Evolutionary conservation across 2,797 vertebrate species (phyloP).

Genomic region (Taenioides sp.): DNA sequence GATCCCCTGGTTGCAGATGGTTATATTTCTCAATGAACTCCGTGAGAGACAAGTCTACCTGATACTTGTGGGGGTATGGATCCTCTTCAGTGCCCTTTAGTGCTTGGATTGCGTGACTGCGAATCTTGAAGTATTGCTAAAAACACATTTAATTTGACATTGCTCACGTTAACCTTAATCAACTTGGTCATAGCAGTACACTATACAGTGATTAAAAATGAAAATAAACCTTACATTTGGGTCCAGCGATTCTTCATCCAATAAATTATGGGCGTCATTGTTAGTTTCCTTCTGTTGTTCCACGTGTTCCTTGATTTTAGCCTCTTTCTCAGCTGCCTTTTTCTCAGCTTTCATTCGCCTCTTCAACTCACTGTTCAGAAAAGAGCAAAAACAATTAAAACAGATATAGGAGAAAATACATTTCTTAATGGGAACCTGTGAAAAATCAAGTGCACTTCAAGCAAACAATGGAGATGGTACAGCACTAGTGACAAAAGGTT

Average conservation of each 20-base stretch:
- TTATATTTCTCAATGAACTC: conserved; percentile 90
- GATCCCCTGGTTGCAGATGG: conserved; percentile 88
- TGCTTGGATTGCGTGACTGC: conserved; percentile 88
- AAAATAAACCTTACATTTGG: conserved; percentile 83
- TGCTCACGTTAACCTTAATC: neutral
- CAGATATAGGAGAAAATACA: neutral
- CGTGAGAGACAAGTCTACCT: conserved; percentile 87
- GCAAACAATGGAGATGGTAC: conserved; percentile 9
- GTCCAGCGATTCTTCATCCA: conserved; percentile 91
- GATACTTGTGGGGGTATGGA: conserved; percentile 96
- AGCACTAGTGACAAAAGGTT: conserved; percentile 78
- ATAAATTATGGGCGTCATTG: conserved; percentile 52
- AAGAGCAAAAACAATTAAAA: conserved; percentile 5
- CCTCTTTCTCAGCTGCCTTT: conserved; percentile 91
- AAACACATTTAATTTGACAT: conserved; percentile 5
- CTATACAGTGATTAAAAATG: neutral
- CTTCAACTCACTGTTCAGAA: conserved; percentile 88
- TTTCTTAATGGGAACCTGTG: neutral
- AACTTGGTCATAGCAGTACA: neutral
- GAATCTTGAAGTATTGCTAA: conserved; percentile 98
- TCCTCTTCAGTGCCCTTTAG: conserved; percentile 88
- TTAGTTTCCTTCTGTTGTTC: conserved; percentile 82
- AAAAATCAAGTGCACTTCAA: neutral
- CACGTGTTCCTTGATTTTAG: conserved; percentile 74
- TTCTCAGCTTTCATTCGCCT: conserved; percentile 94